phyloP scores from a whole-genome alignment of 2,113 vertebrate genomes.

The Galemys pyrenaicus region DNA sequence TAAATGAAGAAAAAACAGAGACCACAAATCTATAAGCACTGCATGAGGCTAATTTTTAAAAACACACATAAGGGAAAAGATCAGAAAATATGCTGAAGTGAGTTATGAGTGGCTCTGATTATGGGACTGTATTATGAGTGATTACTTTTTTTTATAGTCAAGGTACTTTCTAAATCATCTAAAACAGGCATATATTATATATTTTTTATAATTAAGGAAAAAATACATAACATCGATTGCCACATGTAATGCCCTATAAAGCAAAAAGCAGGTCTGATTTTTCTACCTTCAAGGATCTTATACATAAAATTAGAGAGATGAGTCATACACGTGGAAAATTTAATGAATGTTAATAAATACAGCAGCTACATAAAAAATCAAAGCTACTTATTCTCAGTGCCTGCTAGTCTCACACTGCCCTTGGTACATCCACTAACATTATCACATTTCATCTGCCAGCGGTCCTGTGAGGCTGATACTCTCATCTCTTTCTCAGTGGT shows the following conservation, averaged over 20 bases:
- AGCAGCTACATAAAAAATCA: neutral
- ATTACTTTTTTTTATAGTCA: constrained; percentile 36
- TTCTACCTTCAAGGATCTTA: neutral
- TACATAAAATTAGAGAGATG: neutral
- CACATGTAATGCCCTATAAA: neutral
- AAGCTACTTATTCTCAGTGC: neutral
- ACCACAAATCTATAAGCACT: constrained; percentile 26
- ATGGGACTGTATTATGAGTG: neutral
- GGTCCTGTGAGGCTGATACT: neutral
- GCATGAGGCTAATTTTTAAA: constrained; percentile 39
- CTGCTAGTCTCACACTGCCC: neutral
- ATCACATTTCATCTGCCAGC: neutral
- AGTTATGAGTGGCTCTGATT: neutral
- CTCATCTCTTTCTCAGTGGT: neutral
- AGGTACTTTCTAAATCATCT: constrained; percentile 44
- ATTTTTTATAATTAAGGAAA: constrained; percentile 59
- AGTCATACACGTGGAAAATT: neutral
- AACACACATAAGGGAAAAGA: neutral
- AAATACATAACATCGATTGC: neutral
- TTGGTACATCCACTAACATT: neutral
- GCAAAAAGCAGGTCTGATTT: neutral
- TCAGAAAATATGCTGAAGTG: constrained; percentile 45
- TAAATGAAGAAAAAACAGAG: constrained; percentile 38
- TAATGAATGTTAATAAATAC: neutral
- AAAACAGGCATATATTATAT: constrained; percentile 30